phyloP scores from a whole-genome alignment of 2,113 vertebrate species.

The Microtus oregoni region DNA sequence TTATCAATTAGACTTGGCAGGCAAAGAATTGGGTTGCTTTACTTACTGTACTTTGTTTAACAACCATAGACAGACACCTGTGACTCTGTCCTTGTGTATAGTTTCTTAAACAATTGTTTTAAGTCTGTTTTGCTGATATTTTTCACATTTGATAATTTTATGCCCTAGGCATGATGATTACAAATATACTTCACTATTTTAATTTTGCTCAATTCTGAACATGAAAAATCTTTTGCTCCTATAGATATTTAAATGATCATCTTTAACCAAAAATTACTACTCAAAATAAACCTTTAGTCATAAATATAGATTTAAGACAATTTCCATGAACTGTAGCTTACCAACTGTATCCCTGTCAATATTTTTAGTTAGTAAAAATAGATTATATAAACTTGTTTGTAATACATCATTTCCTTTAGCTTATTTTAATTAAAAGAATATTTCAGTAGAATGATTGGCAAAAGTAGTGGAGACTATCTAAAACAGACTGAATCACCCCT shows the following conservation, averaged over 20 bases:
- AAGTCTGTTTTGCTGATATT: neutral
- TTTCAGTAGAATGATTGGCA: neutral
- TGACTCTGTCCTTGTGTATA: neutral
- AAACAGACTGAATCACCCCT: neutral
- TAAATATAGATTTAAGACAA: neutral
- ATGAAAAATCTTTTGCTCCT: conserved; percentile 7
- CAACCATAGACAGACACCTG: too few species aligned
- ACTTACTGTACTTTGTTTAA: too few species aligned
- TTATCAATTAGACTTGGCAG: too few species aligned
- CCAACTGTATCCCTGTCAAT: neutral
- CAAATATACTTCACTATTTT: conserved; percentile 6
- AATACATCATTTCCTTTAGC: neutral
- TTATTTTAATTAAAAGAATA: conserved; percentile 21
- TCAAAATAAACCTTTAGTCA: neutral
- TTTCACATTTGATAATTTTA: conserved; percentile 23
- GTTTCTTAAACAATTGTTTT: neutral
- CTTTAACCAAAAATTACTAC: conserved; percentile 21
- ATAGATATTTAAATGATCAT: neutral
- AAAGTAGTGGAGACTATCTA: neutral
- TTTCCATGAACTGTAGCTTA: neutral
- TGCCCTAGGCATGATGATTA: neutral
- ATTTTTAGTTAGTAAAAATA: neutral
- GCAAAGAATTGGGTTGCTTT: too few species aligned
- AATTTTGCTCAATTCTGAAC: neutral
- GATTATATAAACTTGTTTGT: conserved; percentile 6